These are phyloP conservation scores for Pollenia amentaria DNA, from an alignment of 2,888 invertebrate genomes.

Conservation along the genomic window DNA sequence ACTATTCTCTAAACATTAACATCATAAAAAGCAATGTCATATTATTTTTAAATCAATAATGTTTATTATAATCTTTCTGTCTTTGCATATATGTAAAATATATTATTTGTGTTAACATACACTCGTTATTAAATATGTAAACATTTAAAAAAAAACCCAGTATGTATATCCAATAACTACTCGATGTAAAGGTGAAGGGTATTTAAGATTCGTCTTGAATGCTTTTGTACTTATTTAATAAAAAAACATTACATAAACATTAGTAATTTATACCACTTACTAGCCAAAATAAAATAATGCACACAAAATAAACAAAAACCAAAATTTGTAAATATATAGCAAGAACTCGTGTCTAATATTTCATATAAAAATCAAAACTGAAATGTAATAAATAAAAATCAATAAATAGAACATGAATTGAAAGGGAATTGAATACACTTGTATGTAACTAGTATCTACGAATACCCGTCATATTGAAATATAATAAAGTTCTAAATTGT, in stretches of 20 bases:
- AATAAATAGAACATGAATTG: constrained; percentile 46
- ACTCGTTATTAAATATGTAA: too few relatives aligned
- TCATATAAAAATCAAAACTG: constrained; percentile 8
- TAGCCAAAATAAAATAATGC: background rate
- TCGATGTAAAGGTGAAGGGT: too few relatives aligned
- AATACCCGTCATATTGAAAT: constrained; percentile 10
- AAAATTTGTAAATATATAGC: background rate
- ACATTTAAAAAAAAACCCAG: too few relatives aligned
- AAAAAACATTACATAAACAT: constrained; percentile 23
- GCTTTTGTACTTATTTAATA: background rate
- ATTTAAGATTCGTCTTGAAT: too few relatives aligned
- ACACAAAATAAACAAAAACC: background rate
- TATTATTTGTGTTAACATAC: too few relatives aligned
- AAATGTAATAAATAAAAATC: constrained; percentile 37
- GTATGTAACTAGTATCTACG: constrained; percentile 1
- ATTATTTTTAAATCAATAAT: too few relatives aligned
- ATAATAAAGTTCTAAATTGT: background rate
- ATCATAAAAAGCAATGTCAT: too few relatives aligned
- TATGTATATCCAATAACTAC: too few relatives aligned
- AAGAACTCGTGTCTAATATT: background rate
- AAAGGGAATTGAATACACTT: background rate
- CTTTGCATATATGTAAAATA: too few relatives aligned
- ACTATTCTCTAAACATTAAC: too few relatives aligned
- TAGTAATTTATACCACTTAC: constrained; percentile 41
- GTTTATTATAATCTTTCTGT: too few relatives aligned